Base-by-base conservation (phyloP, 1,140 invertebrate species). In the Carposina sasakii region DNA sequence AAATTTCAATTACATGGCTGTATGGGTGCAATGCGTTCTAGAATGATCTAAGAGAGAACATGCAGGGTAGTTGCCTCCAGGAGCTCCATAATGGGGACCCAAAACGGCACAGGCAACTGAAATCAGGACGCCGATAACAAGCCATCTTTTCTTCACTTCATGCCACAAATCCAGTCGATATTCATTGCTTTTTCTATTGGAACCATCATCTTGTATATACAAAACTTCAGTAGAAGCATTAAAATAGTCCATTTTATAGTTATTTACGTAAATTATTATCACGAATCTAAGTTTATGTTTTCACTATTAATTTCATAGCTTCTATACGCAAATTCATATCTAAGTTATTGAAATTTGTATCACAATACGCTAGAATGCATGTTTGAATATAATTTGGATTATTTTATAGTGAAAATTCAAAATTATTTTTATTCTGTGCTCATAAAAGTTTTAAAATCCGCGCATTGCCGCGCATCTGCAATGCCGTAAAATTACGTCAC, bases 1-100 rank as follows among this genome's bases (percentile, higher is more conserved):
- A 34, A 16, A 33, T 50, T 53, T 58, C 56, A 65, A 70, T 78
- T 77, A 79, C 77, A 75, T 78, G 69, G 60, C 55, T 51, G 39
- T 66, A 71, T 68, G 52, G 48, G 73, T 81, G 77, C 77, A 72
- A 77, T 72, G 71, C 63, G 41, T 63, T 74, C 70, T 77, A 76
- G 58, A 48, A 67, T 65, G 61, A 71, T 65, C 63, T 68, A 71
- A 62, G 56, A 63, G 50, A 69, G 64, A 75, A 45, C 77, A 81
- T 79, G 76, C 78, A 62, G 34, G n/a, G 57, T 77, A 71, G 63
- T 79, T 82, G 76, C 78, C 78, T 82, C 78, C 78, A 31, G 58
- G 57, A 44, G 72, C 74, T 33, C 78, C 78, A 12, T 71, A 34
- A 5, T 52, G 60, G 8, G 78, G 74, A 33, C 63, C 54, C 19